Conservation (phyloP, 30 jellyfish, hydroid and myxozoan species). For the Euphysa ruthae region DNA sequence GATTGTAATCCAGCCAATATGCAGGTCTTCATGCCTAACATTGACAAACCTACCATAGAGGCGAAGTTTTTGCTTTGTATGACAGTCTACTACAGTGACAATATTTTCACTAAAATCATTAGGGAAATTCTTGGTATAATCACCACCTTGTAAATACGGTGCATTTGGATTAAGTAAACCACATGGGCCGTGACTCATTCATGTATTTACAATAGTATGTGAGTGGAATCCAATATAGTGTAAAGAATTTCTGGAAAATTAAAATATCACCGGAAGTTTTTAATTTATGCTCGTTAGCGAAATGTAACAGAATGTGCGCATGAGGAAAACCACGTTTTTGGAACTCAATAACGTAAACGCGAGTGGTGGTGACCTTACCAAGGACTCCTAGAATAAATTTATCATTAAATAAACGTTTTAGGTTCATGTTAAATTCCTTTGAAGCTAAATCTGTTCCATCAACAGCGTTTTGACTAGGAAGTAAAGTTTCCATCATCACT, state of each 20-base stretch:
- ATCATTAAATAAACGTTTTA: conserved; percentile 5
- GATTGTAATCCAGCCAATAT: conserved; percentile 45
- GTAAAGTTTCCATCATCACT: conserved; percentile 23
- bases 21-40: neutral
- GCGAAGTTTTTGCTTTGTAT: conserved; percentile 52
- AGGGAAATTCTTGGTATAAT: conserved; percentile 41
- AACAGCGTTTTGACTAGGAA: conserved; percentile 31
- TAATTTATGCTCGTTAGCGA: conserved; percentile 51
- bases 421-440: conserved; percentile 7
- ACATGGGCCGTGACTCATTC: conserved; percentile 75
- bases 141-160: conserved; percentile 50
- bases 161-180: conserved; percentile 41
- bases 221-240: conserved; percentile 30
- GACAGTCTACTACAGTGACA: conserved; percentile 33
- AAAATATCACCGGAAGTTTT: conserved; percentile 46
- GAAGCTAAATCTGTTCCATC: conserved; percentile 34
- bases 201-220: conserved; percentile 27
- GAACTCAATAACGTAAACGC: conserved; percentile 29
- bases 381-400: conserved; percentile 9
- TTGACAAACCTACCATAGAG: conserved; percentile 14
- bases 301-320: conserved; percentile 47
- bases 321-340: conserved; percentile 67
- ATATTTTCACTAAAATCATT: conserved; percentile 14
- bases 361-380: conserved; percentile 34
- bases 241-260: conserved; percentile 59